A percentile compares a stretch with the other conserved stretches of the same genome.
phyloP scores from a whole-genome alignment of 30 jellyfish, hydroid and myxozoan genomes.

The Aurelia aurita region DNA sequence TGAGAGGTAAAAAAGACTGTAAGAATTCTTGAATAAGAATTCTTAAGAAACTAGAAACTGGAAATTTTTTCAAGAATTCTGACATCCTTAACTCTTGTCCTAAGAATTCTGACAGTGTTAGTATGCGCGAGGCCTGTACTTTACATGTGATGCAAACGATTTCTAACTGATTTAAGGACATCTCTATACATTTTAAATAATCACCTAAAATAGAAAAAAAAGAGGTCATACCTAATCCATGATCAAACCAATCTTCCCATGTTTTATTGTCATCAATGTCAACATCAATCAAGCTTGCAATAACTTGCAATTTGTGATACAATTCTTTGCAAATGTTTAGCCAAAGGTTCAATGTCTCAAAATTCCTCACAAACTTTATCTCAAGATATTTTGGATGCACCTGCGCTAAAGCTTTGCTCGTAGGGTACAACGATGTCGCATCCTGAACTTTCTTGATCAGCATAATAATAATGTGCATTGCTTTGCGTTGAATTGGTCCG shows the following conservation, averaged over 20 bases:
- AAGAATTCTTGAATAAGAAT: too few relatives aligned
- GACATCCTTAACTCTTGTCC: too few relatives aligned
- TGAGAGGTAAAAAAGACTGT: too few relatives aligned
- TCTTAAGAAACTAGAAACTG: too few relatives aligned
- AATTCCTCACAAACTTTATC: conserved; percentile 61
- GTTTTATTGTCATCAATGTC: conserved; percentile 61
- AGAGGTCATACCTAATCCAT: conserved; percentile 69
- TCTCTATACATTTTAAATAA: too few relatives aligned
- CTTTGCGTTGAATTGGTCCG: conserved; percentile 55
- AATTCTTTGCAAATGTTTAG: conserved; percentile 75
- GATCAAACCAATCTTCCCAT: conserved; percentile 90
- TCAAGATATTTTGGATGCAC: conserved; percentile 60
- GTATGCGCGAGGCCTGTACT: too few relatives aligned
- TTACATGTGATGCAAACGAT: too few relatives aligned
- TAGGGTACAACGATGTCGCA: conserved; percentile 76
- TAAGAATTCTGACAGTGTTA: too few relatives aligned
- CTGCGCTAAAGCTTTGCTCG: conserved; percentile 50
- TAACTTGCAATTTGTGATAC: conserved; percentile 77
- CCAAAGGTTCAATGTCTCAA: conserved; percentile 82
- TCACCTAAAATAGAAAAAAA: too few relatives aligned
- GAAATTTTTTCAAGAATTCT: too few relatives aligned
- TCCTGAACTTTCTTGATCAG: conserved; percentile 64
- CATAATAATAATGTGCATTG: conserved; percentile 73
- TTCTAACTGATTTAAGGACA: too few relatives aligned
- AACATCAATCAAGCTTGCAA: conserved; percentile 74